Conservation (phyloP, 1,140 invertebrate genomes). For the Achatina immaculata region DNA sequence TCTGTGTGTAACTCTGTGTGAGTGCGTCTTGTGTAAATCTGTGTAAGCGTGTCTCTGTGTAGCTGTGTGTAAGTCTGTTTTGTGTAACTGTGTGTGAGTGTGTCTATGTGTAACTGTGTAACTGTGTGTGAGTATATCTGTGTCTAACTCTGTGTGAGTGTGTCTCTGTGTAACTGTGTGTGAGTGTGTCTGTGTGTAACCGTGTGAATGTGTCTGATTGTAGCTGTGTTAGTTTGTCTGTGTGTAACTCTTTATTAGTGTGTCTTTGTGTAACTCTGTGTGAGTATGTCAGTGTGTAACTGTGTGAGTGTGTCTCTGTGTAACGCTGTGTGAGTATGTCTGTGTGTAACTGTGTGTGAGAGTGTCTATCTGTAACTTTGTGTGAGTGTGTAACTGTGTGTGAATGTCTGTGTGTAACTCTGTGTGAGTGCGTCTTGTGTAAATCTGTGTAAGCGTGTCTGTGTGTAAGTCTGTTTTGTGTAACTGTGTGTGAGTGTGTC, state of each 20-base stretch:
- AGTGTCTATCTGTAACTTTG: too few relatives aligned
- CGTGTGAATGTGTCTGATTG: background rate
- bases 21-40: too few relatives aligned
- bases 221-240: background rate
- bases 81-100: background rate
- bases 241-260: background rate
- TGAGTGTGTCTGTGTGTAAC: background rate
- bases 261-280: slow-evolving; percentile 23
- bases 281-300: too few relatives aligned
- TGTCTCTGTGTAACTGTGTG: background rate
- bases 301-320: background rate
- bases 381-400: too few relatives aligned
- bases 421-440: too few relatives aligned
- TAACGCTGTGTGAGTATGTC: too few relatives aligned
- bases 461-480: too few relatives aligned
- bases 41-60: too few relatives aligned
- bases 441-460: too few relatives aligned
- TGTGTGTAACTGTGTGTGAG: too few relatives aligned
- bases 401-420: too few relatives aligned
- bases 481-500: background rate
- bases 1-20: background rate
- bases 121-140: background rate
- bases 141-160: background rate
- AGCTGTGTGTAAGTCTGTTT: too few relatives aligned
- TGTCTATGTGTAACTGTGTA: background rate